Evolutionary conservation across 2,113 vertebrate species (phyloP), one percentile per base, ranked within the genome.

Genomic region (Hippocampus guttulatus): DNA sequence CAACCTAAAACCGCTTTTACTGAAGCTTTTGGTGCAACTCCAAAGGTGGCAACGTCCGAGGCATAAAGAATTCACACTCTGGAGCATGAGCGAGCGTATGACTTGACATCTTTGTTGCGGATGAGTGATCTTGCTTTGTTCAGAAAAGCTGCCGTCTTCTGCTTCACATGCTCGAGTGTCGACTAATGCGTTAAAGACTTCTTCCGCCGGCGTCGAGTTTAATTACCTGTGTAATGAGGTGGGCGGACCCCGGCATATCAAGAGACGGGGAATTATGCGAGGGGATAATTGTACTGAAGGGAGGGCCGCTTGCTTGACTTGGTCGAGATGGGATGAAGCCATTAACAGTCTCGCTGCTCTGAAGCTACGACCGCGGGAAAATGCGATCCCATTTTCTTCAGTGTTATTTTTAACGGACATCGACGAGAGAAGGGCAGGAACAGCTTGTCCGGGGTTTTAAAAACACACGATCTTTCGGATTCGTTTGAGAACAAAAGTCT

Each of bases 141-240:
- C 15, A 60, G 20, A 63, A 30, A 64, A 47, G 61, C 14, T 54
- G 33, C 38, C 43, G 45, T 47, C 75, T 45, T 54, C 45, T 25
- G 62, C 62, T 67, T 67, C 60, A 62, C 70, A 18, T 45, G 70
- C 63, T 73, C 58, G 33, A 70, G 64, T 68, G 67, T 76, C 73
- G 79, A 78, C 33, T 74, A 69, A 79, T 64, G 52, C 1, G 65
- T 75, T 77, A 81, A 14, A 52, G 14, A 57, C 7, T 21, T 76
- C 45, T 55, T 73, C 40, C 58, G 33, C 69, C 2, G 7, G 21
- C 11, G 21, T 64, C 73, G 76, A 69, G 79, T 81, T 80, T 75
- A 87, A 87, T 80, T 76, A 81, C 65, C 77, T 77, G 68, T 70
- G 75, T 84, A 87, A 88, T 73, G 69, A 86, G 71, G 55, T 63